Percentiles rank a stretch among this genome's conserved stretches.
phyloP scores from a whole-genome alignment of 2,113 vertebrate species.

The Damaliscus lunatus region DNA sequence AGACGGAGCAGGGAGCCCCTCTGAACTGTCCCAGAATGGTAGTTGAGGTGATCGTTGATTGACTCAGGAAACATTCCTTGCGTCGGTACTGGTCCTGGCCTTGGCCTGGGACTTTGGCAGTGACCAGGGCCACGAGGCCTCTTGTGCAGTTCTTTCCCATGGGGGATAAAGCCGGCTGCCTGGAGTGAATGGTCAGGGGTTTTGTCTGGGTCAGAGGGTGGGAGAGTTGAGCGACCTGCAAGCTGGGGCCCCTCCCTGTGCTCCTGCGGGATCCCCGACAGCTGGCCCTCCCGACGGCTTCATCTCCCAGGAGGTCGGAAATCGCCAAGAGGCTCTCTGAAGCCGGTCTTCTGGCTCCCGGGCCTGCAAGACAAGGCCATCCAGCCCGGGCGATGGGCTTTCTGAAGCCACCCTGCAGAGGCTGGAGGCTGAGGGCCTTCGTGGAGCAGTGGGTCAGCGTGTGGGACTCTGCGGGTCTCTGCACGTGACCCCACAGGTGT shows the following conservation, averaged over 20 bases:
- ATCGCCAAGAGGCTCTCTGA: too few relatives aligned
- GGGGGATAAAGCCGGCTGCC: accelerated
- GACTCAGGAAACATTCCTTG: not conserved
- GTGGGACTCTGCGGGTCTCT: not conserved
- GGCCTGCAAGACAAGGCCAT: not conserved
- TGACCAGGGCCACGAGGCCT: not conserved
- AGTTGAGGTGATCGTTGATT: not conserved
- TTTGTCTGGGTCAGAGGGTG: not conserved
- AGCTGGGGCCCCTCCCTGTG: not conserved
- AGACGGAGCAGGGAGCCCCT: not conserved
- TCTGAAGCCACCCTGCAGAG: not conserved
- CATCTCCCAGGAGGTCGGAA: not conserved
- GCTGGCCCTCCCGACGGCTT: accelerated
- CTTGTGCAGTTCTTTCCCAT: not conserved
- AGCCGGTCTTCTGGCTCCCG: not conserved
- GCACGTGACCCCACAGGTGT: not conserved
- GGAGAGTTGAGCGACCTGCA: not conserved
- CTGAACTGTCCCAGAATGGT: too few relatives aligned
- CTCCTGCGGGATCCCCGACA: not conserved
- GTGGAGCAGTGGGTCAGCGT: not conserved
- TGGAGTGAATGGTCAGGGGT: not conserved
- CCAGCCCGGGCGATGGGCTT: not conserved
- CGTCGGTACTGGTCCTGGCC: not conserved
- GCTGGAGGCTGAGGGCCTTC: not conserved
- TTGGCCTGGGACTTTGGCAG: not conserved